Base-by-base conservation (phyloP, 2,113 vertebrate genomes). In the Peromyscus leucopus region DNA sequence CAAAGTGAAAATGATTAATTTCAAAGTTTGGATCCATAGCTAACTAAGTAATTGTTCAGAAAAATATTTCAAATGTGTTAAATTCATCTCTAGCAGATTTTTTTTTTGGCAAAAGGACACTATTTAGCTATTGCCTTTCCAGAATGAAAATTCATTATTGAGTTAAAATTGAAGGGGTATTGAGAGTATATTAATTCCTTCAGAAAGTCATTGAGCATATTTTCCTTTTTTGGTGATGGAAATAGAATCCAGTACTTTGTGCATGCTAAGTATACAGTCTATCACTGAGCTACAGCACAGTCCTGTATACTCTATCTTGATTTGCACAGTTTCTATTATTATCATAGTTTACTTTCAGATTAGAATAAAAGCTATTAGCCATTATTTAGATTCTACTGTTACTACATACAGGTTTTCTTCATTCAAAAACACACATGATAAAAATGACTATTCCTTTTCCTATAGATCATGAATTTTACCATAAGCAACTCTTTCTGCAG, bases 1-100 rank as follows among this genome's bases (percentile, higher is more conserved):
- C n/a, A 93, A 91, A 88, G 2, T 5, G 10, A 76, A 96, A 36
- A 57, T n/a, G 76, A 85, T 36, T 69, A 85, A 76, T 93, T 96
- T 26, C 46, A 89, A 65, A 94, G 76, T 71, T 74, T n/a, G 24
- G 51, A 80, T 89, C 48, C 17, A 80, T 22, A 75, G 7, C 24
- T 78, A 4, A 24, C 74, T 65, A 80, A 86, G 61, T 36, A 48
- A 79, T 92, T 84, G n/a, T 55, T 84, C 5, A 80, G 21, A 55
- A 87, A 42, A 86, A 28, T 89, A 82, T 59, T 51, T 94, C 72
- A 83, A 93, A 80, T 21, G 80, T 80, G 31, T 31, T 91, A 55
- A 39, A 90, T 84, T n/a, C 0, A 12, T 92, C 46, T 6, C 11
- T 76, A 24, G 57, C 74, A 48, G 63, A 78, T 6, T 67, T 48